Evolutionary conservation across 2,797 vertebrate genomes (phyloP).

Genomic region (Spinus olivaceus): DNA sequence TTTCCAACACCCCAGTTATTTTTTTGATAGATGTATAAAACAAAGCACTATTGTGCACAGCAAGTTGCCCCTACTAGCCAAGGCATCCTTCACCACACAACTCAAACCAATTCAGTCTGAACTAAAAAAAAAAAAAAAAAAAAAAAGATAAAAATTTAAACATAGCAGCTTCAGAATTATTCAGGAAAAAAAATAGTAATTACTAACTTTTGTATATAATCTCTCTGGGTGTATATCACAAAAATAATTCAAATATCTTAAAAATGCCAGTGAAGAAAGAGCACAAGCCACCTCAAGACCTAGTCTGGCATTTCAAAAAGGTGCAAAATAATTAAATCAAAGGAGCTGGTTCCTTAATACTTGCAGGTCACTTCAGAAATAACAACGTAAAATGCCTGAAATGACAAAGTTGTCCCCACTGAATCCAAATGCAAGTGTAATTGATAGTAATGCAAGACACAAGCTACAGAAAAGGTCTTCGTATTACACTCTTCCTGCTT

Average conservation of each 20-base stretch:
- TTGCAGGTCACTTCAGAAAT: neutral
- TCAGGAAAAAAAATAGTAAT: neutral
- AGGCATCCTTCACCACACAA: neutral
- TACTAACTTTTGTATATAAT: neutral
- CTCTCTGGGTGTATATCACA: neutral
- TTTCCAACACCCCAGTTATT: constrained; percentile 47
- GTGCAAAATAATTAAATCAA: neutral
- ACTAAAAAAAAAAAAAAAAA: neutral
- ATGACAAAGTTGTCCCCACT: neutral
- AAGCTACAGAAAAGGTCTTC: neutral
- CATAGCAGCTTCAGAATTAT: neutral
- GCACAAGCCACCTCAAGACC: neutral
- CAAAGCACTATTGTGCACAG: constrained; percentile 4
- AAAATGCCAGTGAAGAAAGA: neutral
- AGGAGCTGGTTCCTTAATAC: neutral
- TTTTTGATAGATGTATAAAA: constrained; percentile 50
- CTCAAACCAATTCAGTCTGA: neutral
- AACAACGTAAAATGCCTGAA: neutral
- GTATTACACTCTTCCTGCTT: neutral
- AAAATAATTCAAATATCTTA: neutral
- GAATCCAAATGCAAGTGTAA: neutral
- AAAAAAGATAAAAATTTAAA: neutral
- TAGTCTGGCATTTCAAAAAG: neutral
- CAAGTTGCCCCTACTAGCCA: neutral
- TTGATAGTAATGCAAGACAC: neutral